Evolutionary conservation across 2,797 vertebrate species (phyloP).

Genomic region (Sternotherus odoratus): DNA sequence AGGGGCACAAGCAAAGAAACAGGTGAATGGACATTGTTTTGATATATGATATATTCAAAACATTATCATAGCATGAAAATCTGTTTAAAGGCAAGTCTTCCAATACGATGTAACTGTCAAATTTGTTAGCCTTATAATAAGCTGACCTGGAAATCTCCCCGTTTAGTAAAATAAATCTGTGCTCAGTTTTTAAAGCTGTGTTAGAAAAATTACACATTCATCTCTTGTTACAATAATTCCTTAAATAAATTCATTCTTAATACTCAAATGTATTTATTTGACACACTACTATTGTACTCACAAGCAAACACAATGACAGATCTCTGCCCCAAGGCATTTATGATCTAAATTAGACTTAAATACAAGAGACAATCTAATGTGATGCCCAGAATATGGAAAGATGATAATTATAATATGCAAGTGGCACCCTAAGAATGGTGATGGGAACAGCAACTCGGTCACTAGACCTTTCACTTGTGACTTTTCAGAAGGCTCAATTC

Average conservation of each 20-base stretch:
- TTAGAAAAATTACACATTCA: constrained; percentile 43
- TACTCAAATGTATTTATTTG: constrained; percentile 52
- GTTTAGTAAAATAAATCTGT: constrained; percentile 57
- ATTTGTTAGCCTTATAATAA: constrained; percentile 70
- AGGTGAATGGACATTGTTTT: constrained; percentile 73
- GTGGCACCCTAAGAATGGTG: neutral
- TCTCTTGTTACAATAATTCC: constrained; percentile 9
- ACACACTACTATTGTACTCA: constrained; percentile 22
- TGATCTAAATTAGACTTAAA: constrained; percentile 32
- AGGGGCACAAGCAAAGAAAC: constrained; percentile 65
- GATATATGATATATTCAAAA: constrained; percentile 75
- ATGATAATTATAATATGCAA: neutral
- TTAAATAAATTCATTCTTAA: constrained; percentile 26
- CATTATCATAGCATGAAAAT: constrained; percentile 77
- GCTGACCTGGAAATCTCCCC: constrained; percentile 65
- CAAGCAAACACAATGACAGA: constrained; percentile 40
- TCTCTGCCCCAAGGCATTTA: neutral
- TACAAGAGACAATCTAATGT: constrained; percentile 12
- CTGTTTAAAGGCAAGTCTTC: constrained; percentile 72
- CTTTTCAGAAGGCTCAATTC: neutral
- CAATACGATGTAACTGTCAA: constrained; percentile 71
- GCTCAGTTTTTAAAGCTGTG: constrained; percentile 37
- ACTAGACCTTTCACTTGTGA: neutral
- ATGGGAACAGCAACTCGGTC: neutral
- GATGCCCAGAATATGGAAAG: neutral